These are phyloP conservation scores for Mus spretus DNA, from an alignment of 2,797 vertebrate genomes.

Conservation along the genomic window DNA sequence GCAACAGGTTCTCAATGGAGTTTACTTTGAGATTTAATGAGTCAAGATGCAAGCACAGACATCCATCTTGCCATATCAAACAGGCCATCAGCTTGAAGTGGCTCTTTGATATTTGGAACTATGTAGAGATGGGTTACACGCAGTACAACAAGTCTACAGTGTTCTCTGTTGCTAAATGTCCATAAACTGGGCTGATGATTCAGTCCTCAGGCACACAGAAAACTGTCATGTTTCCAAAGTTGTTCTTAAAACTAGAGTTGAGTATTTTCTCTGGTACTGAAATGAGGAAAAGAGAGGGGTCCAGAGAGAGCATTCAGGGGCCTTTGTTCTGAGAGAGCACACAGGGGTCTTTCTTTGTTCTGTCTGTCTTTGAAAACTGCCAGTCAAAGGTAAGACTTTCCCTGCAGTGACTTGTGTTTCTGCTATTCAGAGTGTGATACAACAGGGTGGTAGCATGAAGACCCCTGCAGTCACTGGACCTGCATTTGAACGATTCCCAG, in stretches of 20 bases:
- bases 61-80: background rate
- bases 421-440: background rate
- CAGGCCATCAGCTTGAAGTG: slow-evolving; percentile 6
- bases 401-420: background rate
- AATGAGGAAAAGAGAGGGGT: background rate
- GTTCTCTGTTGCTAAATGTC: background rate
- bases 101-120: slow-evolving; percentile 11
- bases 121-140: background rate
- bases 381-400: background rate
- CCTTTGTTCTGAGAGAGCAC: background rate
- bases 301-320: background rate
- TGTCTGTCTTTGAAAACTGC: slow-evolving; percentile 2
- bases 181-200: background rate
- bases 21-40: background rate
- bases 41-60: background rate
- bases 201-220: background rate
- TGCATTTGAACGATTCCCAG: background rate
- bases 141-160: slow-evolving; percentile 10
- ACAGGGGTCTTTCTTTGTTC: background rate
- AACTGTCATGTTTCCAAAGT: background rate
- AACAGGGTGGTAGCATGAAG: background rate
- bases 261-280: background rate
- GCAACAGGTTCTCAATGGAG: background rate
- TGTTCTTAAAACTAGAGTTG: background rate
- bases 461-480: background rate